These are phyloP conservation scores for Plagodis pulveraria DNA, from an alignment of 2,888 invertebrate species.

Conservation along the genomic window DNA sequence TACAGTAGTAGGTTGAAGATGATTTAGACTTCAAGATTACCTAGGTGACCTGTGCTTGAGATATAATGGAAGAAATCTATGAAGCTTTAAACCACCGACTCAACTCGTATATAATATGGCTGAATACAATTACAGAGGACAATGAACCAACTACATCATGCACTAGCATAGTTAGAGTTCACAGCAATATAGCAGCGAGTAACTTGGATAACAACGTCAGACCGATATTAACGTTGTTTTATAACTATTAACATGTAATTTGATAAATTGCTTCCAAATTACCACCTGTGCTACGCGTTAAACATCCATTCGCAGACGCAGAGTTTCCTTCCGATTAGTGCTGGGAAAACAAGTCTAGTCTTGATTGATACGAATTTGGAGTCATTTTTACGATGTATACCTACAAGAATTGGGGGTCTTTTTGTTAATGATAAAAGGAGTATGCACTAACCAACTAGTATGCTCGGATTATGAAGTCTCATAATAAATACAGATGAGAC, in stretches of 20 bases:
- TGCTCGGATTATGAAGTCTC: too few species aligned
- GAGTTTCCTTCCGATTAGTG: slow-evolving; percentile 35
- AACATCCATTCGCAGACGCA: slow-evolving; percentile 4
- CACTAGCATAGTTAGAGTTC: background rate
- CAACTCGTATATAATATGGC: too few species aligned
- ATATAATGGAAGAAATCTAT: too few species aligned
- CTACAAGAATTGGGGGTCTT: too few species aligned
- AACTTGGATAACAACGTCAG: slow-evolving; percentile 10
- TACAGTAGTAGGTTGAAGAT: too few species aligned
- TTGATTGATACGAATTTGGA: background rate
- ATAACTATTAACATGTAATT: slow-evolving; percentile 25
- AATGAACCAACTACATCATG: background rate
- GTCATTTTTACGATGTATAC: background rate
- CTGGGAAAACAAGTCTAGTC: slow-evolving; percentile 11
- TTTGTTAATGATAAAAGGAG: too few species aligned
- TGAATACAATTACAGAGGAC: too few species aligned
- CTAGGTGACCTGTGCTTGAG: too few species aligned
- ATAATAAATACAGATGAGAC: too few species aligned
- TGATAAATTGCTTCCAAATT: slow-evolving; percentile 24
- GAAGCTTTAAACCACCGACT: too few species aligned
- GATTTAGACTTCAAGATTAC: too few species aligned
- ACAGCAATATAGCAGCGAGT: background rate
- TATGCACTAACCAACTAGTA: too few species aligned
- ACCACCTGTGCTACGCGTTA: slow-evolving; percentile 3
- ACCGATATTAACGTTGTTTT: slow-evolving; percentile 21